A percentile compares a stretch with the other conserved stretches of the same genome.
phyloP scores from a whole-genome alignment of 2,113 vertebrate species.

The Alouatta palliata region DNA sequence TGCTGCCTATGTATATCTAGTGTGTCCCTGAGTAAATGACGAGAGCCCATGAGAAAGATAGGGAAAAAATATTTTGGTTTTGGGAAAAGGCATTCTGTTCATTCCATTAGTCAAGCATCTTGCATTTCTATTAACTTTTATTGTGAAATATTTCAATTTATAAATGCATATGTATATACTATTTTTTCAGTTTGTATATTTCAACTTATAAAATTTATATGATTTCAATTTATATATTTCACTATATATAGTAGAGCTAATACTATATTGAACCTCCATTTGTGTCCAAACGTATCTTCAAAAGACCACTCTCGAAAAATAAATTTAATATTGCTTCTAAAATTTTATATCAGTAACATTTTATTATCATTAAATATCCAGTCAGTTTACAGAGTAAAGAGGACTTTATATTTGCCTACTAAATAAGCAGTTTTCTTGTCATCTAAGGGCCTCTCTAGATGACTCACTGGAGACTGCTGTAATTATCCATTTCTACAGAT shows the following conservation, averaged over 20 bases:
- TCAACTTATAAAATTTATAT: neutral
- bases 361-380: neutral
- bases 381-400: neutral
- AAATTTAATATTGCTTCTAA: neutral
- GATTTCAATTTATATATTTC: neutral
- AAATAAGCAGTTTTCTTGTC: neutral
- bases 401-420: neutral
- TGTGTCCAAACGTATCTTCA: neutral
- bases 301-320: neutral
- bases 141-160: neutral
- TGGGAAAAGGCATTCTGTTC: neutral
- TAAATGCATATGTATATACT: neutral
- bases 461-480: neutral
- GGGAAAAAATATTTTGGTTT: neutral
- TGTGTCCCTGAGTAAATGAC: conserved; percentile 75
- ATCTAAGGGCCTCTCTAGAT: neutral
- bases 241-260: neutral
- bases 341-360: neutral
- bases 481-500: neutral
- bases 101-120: neutral
- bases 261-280: neutral
- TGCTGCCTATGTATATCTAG: conserved; percentile 71
- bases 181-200: neutral
- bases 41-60: conserved; percentile 39
- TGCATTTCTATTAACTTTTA: neutral